Evolutionary conservation across 2,797 vertebrate genomes (phyloP).

Genomic region (Gymnocypris eckloni): DNA sequence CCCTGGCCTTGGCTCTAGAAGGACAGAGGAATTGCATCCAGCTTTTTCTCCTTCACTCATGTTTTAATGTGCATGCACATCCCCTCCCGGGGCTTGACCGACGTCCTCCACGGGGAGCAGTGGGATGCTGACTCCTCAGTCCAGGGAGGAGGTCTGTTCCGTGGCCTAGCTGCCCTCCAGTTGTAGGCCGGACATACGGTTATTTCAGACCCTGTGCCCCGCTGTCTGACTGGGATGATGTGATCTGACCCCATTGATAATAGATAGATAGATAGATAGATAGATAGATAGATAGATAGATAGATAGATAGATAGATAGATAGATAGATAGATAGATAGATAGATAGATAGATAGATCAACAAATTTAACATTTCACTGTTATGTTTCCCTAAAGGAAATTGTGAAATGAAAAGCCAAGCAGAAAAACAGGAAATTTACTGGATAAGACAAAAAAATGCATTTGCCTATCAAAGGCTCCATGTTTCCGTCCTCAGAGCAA

Average conservation of each 20-base stretch:
- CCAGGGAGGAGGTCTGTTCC: constrained; percentile 75
- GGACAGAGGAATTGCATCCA: constrained; percentile 72
- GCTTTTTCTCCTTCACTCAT: constrained; percentile 35
- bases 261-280: not conserved
- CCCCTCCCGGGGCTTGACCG: constrained; percentile 46
- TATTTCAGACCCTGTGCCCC: constrained; percentile 69
- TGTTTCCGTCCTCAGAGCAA: constrained; percentile 51
- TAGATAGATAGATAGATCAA: not conserved
- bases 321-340: not conserved
- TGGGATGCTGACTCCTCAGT: constrained; percentile 72
- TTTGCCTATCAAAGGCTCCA: constrained; percentile 50
- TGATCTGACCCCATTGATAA: constrained; percentile 47
- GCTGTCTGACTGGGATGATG: constrained; percentile 59
- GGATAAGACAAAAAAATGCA: constrained; percentile 60
- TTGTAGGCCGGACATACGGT: constrained; percentile 64
- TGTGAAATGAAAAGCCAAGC: constrained; percentile 66
- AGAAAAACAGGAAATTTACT: constrained; percentile 81
- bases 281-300: not conserved
- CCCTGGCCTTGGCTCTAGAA: constrained; percentile 72
- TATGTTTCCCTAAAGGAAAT: constrained; percentile 74
- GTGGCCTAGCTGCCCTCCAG: constrained; percentile 75
- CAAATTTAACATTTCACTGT: constrained; percentile 61
- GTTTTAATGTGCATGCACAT: constrained; percentile 45
- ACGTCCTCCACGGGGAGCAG: constrained; percentile 41
- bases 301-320: constrained; percentile 49